Conservation (phyloP, 2,797 vertebrate species). For the Sebastes iracundus region DNA sequence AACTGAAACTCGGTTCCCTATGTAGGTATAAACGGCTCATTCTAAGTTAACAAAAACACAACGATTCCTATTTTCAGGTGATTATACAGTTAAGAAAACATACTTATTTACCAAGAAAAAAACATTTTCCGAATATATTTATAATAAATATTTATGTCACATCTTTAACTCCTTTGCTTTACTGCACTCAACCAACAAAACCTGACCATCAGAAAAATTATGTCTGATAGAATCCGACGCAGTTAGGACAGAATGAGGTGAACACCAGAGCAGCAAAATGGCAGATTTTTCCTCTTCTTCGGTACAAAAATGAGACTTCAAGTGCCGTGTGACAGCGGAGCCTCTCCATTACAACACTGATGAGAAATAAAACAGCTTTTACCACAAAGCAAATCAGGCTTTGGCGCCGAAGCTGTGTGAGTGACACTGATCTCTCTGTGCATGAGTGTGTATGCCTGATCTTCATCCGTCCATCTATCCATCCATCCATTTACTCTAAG, state of each 20-base stretch:
- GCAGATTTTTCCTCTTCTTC: conserved; percentile 5
- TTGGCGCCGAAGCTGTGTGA: conserved; percentile 67
- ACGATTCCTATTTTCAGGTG: too few relatives aligned
- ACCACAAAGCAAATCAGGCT: conserved; percentile 80
- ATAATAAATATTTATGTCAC: background rate
- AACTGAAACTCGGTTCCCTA: background rate
- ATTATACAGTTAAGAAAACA: background rate
- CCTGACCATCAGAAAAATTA: background rate
- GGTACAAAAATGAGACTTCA: conserved; percentile 48
- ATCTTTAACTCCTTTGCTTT: background rate
- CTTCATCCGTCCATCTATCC: conserved; percentile 71
- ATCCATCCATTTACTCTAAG: conserved; percentile 81
- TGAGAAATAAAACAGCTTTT: conserved; percentile 78
- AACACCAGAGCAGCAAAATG: conserved; percentile 37
- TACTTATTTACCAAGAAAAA: background rate
- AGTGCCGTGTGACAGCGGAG: conserved; percentile 58
- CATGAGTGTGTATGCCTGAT: conserved; percentile 38
- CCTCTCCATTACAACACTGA: conserved; percentile 75
- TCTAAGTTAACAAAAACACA: background rate
- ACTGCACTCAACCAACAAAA: background rate
- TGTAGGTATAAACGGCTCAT: background rate
- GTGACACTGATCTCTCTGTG: conserved; percentile 79
- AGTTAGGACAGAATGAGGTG: background rate
- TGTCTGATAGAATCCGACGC: background rate
- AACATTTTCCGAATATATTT: background rate